Evolutionary conservation across 2,113 vertebrate species (phyloP).

Genomic region (Danio rerio): DNA sequence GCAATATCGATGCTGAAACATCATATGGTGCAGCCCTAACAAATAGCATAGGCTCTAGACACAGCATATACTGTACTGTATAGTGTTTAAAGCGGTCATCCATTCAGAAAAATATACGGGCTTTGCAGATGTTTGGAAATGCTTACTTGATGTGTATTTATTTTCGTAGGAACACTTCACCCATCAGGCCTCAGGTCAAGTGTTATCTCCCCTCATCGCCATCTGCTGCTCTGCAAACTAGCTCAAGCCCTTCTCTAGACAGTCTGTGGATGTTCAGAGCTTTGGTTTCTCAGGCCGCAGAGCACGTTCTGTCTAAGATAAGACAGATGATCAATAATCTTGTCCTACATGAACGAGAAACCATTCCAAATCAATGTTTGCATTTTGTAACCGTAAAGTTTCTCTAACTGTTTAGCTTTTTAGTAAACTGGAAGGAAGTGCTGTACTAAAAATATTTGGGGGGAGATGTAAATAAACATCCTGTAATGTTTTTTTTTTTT

Average conservation of each 20-base stretch:
- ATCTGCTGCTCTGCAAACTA: conserved; percentile 37
- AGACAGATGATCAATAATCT: conserved; percentile 45
- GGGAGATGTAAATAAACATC: background rate
- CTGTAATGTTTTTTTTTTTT: background rate
- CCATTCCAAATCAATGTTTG: conserved; percentile 17
- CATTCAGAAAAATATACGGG: background rate
- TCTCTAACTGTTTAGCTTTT: background rate
- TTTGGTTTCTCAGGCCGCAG: conserved; percentile 7
- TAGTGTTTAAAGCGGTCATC: background rate
- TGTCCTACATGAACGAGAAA: conserved; percentile 27
- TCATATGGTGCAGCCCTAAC: background rate
- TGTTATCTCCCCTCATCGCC: conserved; percentile 1
- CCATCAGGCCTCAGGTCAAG: conserved; percentile 54
- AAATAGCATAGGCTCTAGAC: background rate
- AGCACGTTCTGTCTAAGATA: background rate
- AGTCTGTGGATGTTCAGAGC: conserved; percentile 21
- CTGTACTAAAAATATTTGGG: background rate
- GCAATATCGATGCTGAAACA: too few species aligned
- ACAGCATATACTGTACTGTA: background rate
- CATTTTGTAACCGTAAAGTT: background rate
- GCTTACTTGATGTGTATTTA: conserved; percentile 37
- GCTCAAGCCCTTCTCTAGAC: conserved; percentile 41
- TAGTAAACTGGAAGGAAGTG: background rate
- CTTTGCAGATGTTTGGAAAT: conserved; percentile 27
- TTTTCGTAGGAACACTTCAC: conserved; percentile 41